A percentile compares a stretch with the other conserved stretches of the same genome.
Conservation (phyloP, 2,888 invertebrate species). For the Tromatobia lineatoria region DNA sequence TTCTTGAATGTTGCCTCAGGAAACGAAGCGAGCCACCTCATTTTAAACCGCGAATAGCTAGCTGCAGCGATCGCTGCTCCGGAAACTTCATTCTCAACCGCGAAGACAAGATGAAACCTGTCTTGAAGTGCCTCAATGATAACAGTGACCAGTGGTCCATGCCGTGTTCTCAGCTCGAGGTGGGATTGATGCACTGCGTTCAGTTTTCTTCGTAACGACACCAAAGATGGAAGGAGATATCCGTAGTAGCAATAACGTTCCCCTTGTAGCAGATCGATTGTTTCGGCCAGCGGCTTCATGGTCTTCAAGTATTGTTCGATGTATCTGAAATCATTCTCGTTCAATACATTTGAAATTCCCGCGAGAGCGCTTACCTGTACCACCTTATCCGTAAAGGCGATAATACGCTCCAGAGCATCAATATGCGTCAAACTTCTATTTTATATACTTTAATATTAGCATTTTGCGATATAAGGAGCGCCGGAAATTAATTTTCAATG, state of each 20-base stretch:
- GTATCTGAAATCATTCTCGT: conserved; percentile 38
- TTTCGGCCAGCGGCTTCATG: conserved; percentile 52
- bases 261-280: conserved; percentile 55
- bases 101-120: conserved; percentile 26
- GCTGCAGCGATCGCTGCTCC: conserved; percentile 46
- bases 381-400: conserved; percentile 2
- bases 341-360: conserved; percentile 34
- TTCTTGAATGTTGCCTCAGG: conserved; percentile 2
- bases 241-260: conserved; percentile 51
- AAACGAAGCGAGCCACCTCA: conserved; percentile 23
- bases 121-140: not conserved
- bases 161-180: conserved; percentile 14
- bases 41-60: conserved; percentile 31
- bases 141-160: conserved; percentile 24
- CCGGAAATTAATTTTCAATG: no score
- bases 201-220: conserved; percentile 49
- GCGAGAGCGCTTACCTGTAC: conserved; percentile 17
- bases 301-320: conserved; percentile 48
- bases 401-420: conserved; percentile 21
- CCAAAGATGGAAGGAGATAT: conserved; percentile 52
- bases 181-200: conserved; percentile 22
- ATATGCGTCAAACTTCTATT: no score
- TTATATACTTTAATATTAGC: no score
- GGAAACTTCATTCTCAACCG: conserved; percentile 9
- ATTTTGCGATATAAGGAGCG: no score